Percentiles rank a stretch among this genome's conserved stretches.
Conservation (phyloP, 2,113 vertebrate genomes). For the Heliornis fulica region DNA sequence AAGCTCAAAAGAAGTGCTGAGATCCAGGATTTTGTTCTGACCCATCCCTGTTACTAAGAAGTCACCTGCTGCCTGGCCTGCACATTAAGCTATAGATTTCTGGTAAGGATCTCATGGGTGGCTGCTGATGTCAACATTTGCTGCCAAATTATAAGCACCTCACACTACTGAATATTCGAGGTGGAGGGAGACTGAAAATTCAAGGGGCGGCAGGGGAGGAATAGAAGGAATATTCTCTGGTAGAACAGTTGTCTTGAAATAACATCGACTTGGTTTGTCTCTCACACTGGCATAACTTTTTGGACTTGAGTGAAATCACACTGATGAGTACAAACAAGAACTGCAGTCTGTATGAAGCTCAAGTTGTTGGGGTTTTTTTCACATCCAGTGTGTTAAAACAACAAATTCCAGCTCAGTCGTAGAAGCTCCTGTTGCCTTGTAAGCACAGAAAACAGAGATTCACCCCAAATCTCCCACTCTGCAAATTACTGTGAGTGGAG, state of each 20-base stretch:
- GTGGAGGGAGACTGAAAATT: background rate
- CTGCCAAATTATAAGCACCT: background rate
- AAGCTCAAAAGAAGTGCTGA: background rate
- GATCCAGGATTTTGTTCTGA: constrained; percentile 8
- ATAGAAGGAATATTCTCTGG: constrained; percentile 11
- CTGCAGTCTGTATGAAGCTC: constrained; percentile 22
- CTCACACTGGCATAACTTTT: constrained; percentile 35
- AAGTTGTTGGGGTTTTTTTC: background rate
- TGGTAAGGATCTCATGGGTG: background rate
- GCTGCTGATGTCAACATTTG: background rate
- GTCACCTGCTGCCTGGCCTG: background rate
- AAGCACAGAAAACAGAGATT: constrained; percentile 16
- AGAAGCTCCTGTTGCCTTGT: background rate
- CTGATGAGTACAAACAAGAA: constrained; percentile 57
- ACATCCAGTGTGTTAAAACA: constrained; percentile 51
- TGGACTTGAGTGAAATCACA: constrained; percentile 47
- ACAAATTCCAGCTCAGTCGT: constrained; percentile 42
- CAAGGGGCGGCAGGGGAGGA: background rate
- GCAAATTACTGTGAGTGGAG: background rate
- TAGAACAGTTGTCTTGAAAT: constrained; percentile 23
- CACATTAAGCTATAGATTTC: background rate
- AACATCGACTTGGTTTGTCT: constrained; percentile 47
- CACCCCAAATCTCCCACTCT: background rate
- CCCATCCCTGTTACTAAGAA: background rate
- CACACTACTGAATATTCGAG: background rate